Evolutionary conservation across 2,888 invertebrate species (phyloP).

Genomic region (Asteroscopus sphinx): DNA sequence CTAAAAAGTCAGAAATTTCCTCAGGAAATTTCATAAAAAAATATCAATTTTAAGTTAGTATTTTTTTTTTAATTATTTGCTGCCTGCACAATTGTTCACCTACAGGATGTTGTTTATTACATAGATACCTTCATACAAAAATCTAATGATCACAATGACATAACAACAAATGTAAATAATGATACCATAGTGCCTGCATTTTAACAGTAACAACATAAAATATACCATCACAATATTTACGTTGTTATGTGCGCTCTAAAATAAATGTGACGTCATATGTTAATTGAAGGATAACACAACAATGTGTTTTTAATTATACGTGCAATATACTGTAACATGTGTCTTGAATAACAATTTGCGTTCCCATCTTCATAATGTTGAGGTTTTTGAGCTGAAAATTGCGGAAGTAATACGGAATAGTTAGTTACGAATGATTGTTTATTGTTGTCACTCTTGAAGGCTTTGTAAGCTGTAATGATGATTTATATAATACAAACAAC

Average conservation of each 20-base stretch:
- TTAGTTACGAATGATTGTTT: background rate
- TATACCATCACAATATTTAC: constrained; percentile 32
- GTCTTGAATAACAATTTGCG: constrained; percentile 10
- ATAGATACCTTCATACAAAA: background rate
- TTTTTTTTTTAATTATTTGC: no score
- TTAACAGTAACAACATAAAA: constrained; percentile 12
- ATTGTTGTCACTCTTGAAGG: background rate
- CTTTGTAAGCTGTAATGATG: background rate
- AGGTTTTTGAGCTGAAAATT: constrained; percentile 17
- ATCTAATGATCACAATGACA: constrained; percentile 31
- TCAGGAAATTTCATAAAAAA: no score
- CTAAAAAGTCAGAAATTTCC: no score
- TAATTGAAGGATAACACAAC: constrained; percentile 33
- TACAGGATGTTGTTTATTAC: constrained; percentile 3
- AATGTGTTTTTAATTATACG: constrained; percentile 50
- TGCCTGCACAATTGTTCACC: background rate
- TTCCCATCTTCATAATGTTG: constrained; percentile 22
- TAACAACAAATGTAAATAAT: constrained; percentile 29
- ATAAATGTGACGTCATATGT: constrained; percentile 23
- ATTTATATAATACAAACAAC: background rate
- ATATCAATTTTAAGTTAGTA: no score
- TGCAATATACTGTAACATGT: constrained; percentile 34
- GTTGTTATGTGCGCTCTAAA: background rate
- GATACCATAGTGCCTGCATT: constrained; percentile 23
- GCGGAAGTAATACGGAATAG: constrained; percentile 10